phyloP scores from a whole-genome alignment of 1,140 invertebrate species.

The Eupeodes corollae region DNA sequence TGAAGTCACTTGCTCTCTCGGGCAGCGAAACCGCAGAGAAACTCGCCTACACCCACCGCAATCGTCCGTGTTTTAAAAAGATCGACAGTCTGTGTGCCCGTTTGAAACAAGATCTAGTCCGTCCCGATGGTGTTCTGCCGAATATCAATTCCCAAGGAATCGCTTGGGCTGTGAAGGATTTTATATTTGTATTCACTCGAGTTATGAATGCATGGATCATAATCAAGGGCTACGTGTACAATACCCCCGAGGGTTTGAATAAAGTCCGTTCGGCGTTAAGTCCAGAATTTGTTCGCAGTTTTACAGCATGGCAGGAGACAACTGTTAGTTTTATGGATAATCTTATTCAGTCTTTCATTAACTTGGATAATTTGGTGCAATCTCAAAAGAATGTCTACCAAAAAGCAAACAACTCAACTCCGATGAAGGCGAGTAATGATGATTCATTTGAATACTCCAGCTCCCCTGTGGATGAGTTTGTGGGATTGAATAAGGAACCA shows the following conservation, averaged over 20 bases:
- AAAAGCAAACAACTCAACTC: conserved; percentile 10
- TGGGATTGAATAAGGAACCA: not conserved
- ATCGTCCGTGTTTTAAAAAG: conserved; percentile 54
- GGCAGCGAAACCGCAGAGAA: conserved; percentile 45
- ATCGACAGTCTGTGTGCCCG: conserved; percentile 53
- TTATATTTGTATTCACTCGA: conserved; percentile 54
- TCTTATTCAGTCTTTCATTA: conserved; percentile 28
- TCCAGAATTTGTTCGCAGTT: conserved; percentile 21
- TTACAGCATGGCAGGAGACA: conserved; percentile 24
- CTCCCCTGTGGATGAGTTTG: not conserved
- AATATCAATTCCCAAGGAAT: conserved; percentile 55
- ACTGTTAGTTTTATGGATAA: conserved; percentile 22
- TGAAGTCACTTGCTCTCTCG: conserved; percentile 18
- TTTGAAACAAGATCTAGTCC: conserved; percentile 49
- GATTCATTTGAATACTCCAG: conserved; percentile 7
- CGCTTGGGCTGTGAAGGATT: conserved; percentile 56
- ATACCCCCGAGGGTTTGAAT: conserved; percentile 28
- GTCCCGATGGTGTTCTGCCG: conserved; percentile 49
- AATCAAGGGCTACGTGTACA: conserved; percentile 41
- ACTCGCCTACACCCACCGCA: conserved; percentile 48
- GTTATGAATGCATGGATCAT: conserved; percentile 55
- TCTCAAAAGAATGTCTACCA: conserved; percentile 26
- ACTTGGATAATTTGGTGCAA: conserved; percentile 22
- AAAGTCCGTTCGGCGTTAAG: conserved; percentile 30
- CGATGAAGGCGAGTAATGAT: too few relatives aligned